Percentiles rank a stretch among this genome's conserved stretches.
phyloP scores from a whole-genome alignment of 2,888 invertebrate genomes.

The Andrena camellia region DNA sequence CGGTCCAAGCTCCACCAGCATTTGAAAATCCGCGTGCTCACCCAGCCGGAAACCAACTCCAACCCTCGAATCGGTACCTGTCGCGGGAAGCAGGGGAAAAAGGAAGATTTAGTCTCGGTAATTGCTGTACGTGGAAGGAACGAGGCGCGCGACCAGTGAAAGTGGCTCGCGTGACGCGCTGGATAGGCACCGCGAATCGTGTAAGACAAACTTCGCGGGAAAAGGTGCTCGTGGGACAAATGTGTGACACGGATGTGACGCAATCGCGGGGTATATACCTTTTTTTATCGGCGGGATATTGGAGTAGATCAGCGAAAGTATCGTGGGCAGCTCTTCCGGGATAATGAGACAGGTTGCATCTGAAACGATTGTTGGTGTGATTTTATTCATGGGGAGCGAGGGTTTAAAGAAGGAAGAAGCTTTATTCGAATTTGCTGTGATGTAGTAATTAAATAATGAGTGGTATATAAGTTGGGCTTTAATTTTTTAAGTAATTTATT shows the following conservation, averaged over 20 bases:
- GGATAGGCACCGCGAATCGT: neutral
- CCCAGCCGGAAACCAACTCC: slow-evolving; percentile 93
- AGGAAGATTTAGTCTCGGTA: slow-evolving; percentile 51
- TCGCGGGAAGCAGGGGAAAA: slow-evolving; percentile 65
- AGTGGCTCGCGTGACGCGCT: slow-evolving; percentile 39
- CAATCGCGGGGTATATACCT: slow-evolving; percentile 86
- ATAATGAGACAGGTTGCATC: slow-evolving; percentile 88
- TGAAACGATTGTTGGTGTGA: slow-evolving; percentile 83
- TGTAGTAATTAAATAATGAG: too few relatives aligned
- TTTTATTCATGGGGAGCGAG: neutral
- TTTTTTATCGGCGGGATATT: slow-evolving; percentile 94
- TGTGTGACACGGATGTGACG: neutral
- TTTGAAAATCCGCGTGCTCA: slow-evolving; percentile 93
- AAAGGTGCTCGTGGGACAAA: neutral
- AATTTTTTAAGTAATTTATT: too few relatives aligned
- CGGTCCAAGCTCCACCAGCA: slow-evolving; percentile 91
- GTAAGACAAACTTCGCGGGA: neutral
- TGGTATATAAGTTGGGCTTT: too few relatives aligned
- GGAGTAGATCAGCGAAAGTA: slow-evolving; percentile 92
- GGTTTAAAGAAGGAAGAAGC: too few relatives aligned
- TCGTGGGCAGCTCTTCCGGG: slow-evolving; percentile 92
- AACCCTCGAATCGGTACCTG: slow-evolving; percentile 92
- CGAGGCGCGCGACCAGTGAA: slow-evolving; percentile 19
- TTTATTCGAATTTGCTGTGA: too few relatives aligned
- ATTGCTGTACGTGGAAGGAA: neutral